A percentile compares a stretch with the other conserved stretches of the same genome.
phyloP scores from a whole-genome alignment of 2,888 invertebrate genomes.

The Plebejus melissa region DNA sequence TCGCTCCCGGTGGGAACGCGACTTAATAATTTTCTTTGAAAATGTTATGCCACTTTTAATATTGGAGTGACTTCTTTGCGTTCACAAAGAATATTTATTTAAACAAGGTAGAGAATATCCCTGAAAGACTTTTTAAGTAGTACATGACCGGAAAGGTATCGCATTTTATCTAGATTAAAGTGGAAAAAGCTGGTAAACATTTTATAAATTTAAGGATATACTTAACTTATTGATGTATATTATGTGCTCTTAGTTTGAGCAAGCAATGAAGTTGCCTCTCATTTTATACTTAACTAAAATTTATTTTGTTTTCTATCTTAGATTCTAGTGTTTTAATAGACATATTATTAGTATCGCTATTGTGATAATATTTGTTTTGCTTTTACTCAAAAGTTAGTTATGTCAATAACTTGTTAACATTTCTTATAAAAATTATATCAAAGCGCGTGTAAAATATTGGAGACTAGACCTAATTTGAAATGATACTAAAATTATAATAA shows the following conservation, averaged over 20 bases:
- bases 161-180: background rate
- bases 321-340: too few relatives aligned
- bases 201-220: background rate
- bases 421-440: too few relatives aligned
- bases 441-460: too few relatives aligned
- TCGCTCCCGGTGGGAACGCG: constrained; percentile 65
- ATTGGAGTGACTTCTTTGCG: constrained; percentile 67
- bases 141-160: constrained; percentile 9
- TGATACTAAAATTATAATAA: background rate
- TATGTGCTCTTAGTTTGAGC: too few relatives aligned
- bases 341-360: too few relatives aligned
- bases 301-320: too few relatives aligned
- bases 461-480: background rate
- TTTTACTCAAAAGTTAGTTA: too few relatives aligned
- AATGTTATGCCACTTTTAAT: constrained; percentile 75
- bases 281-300: too few relatives aligned
- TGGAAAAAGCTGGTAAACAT: background rate
- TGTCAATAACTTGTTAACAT: too few relatives aligned
- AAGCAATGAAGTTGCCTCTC: too few relatives aligned
- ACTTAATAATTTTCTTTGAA: constrained; percentile 76
- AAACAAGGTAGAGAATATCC: constrained; percentile 39
- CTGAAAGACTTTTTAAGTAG: constrained; percentile 25
- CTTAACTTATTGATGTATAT: background rate
- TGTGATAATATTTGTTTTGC: too few relatives aligned
- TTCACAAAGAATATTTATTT: constrained; percentile 65